Percentiles rank a stretch among this genome's conserved stretches.
Conservation (phyloP, 2,888 invertebrate genomes). For the Chymomyza caudatula region DNA sequence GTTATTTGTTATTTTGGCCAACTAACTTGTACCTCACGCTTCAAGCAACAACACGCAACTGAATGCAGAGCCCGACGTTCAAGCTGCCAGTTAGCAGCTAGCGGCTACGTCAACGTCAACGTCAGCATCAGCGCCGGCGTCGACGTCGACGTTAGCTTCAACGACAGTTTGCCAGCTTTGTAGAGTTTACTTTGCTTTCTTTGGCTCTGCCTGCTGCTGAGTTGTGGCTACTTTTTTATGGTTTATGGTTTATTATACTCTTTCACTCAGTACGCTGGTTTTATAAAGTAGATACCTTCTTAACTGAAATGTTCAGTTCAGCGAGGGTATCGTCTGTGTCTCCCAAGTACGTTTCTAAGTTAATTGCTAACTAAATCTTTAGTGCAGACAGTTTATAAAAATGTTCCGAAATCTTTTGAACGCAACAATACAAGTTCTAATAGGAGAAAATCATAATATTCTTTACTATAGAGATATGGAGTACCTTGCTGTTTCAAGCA, state of each 20-base stretch:
- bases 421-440: no score
- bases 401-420: no score
- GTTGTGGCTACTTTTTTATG: slow-evolving; percentile 60
- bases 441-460: no score
- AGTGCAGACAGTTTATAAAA: no score
- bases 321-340: no score
- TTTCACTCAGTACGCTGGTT: background rate
- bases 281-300: no score
- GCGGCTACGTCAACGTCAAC: background rate
- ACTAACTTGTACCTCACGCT: slow-evolving; percentile 50
- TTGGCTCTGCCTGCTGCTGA: background rate
- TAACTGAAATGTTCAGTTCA: no score
- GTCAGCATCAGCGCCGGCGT: background rate
- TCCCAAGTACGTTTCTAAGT: no score
- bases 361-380: no score
- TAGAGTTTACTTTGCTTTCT: slow-evolving; percentile 6
- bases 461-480: no score
- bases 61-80: slow-evolving; percentile 36
- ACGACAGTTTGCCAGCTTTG: background rate
- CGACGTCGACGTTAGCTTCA: background rate
- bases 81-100: slow-evolving; percentile 14
- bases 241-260: slow-evolving; percentile 16
- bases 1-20: slow-evolving; percentile 19
- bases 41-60: slow-evolving; percentile 70
- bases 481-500: no score